Percentiles rank a stretch among this genome's conserved stretches.
phyloP scores from a whole-genome alignment of 2,113 vertebrate genomes.

The Tor tambroides region DNA sequence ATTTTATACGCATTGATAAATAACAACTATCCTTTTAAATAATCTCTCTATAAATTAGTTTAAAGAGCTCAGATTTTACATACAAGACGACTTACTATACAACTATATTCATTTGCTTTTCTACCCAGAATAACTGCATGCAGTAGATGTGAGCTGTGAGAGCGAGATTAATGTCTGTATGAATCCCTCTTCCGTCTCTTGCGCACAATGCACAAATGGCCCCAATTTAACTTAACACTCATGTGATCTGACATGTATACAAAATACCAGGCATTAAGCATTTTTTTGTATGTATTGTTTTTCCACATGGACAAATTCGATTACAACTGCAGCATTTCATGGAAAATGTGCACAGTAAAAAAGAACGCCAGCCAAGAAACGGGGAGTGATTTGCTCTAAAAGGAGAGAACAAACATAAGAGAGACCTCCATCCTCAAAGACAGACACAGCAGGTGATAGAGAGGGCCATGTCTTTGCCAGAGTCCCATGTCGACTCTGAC shows the following conservation, averaged over 20 bases:
- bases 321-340: slow-evolving; percentile 60
- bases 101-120: not conserved
- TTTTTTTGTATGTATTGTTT: slow-evolving; percentile 74
- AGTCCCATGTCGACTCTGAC: slow-evolving; percentile 13
- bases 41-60: not conserved
- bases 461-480: no score
- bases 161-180: slow-evolving; percentile 42
- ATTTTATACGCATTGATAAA: no score
- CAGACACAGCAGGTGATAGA: slow-evolving; percentile 37
- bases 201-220: slow-evolving; percentile 67
- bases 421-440: slow-evolving; percentile 33
- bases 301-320: slow-evolving; percentile 78
- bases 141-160: not conserved
- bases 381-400: slow-evolving; percentile 36
- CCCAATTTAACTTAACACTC: slow-evolving; percentile 74
- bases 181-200: slow-evolving; percentile 34
- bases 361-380: not conserved
- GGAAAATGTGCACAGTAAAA: slow-evolving; percentile 43
- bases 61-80: no score
- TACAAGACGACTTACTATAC: not conserved
- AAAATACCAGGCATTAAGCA: slow-evolving; percentile 73
- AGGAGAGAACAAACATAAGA: slow-evolving; percentile 52
- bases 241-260: slow-evolving; percentile 78
- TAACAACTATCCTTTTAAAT: no score
- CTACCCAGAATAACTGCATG: not conserved